Base-by-base conservation (phyloP, 2,888 invertebrate genomes). In the Gnatocerus cornutus region DNA sequence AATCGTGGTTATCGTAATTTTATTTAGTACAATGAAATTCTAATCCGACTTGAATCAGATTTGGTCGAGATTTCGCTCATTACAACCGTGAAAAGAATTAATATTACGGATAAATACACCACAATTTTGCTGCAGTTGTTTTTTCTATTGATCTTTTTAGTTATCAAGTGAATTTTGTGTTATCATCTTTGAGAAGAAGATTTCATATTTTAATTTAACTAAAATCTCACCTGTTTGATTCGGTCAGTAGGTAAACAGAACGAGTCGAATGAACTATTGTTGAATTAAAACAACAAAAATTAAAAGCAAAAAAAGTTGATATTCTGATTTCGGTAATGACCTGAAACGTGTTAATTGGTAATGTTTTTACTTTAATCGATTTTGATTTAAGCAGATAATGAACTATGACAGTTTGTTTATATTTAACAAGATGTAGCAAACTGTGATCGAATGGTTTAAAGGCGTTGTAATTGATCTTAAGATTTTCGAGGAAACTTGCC, bases 231-330 rank as follows among this genome's bases (percentile, higher is more conserved):
- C 5, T 16, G 4, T 39, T 43, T 41, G 59, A 46, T 59, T 59
- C 59, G 59, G 59, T 59, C 59, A 59, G 48, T 46, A 48, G 59
- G 59, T 59, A 59, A 59, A 46, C 59, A 37, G 59, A 59, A 59
- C 59, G 46, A 41, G 27, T 55, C 39, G 55, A 55, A 55, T 39
- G 39, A 55, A 55, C 56, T 29, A 46, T 37, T 33, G 59, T 30
- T 37, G 21, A 48, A 59, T 46, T 46, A 59, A 59, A 59, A 59
- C 48, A 46, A 46, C 30, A 58, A 56, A 43, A 43, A 58, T 43
- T 58, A 55, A 55, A 39, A 46, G 7, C 10, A 16, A 10, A 43
- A 46, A 13, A 46, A 6, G 46, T 46, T 46, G 21, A 21, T 46
- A 46, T 14, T 46, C 16, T 46, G 46, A 16, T 13, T 8, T 46